Evolutionary conservation across 2,797 vertebrate species (phyloP).

Genomic region (Eleutherodactylus coqui): DNA sequence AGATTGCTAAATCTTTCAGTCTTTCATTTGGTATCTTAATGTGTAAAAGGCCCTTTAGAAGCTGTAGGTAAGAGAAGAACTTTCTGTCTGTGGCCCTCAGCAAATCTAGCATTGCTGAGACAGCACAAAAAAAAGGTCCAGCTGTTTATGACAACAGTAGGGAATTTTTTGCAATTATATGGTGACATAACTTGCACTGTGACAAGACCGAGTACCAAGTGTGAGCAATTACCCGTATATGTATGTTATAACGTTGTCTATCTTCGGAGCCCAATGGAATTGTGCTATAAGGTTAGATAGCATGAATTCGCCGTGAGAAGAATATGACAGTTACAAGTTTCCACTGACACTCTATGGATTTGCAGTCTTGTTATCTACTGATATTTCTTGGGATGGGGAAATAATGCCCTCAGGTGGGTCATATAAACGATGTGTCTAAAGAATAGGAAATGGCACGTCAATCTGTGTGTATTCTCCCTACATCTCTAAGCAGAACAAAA

Average conservation of each 20-base stretch:
- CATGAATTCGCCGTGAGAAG: neutral
- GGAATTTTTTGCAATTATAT: neutral
- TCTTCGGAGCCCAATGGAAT: neutral
- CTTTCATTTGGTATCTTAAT: too few species aligned
- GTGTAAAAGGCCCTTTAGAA: too few species aligned
- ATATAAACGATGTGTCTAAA: slow-evolving; percentile 42
- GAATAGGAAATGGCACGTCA: slow-evolving; percentile 47
- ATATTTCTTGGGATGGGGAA: slow-evolving; percentile 40
- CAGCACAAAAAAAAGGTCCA: too few species aligned
- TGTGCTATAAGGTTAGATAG: neutral
- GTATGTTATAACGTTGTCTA: neutral
- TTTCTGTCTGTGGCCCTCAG: too few species aligned
- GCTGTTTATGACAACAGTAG: neutral
- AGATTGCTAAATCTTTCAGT: too few species aligned
- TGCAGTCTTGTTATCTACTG: slow-evolving; percentile 34
- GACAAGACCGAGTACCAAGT: neutral
- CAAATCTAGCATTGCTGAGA: too few species aligned
- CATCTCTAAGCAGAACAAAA: slow-evolving; percentile 31
- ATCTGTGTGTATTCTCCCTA: slow-evolving; percentile 30
- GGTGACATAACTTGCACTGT: neutral
- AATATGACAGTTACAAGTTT: slow-evolving; percentile 28
- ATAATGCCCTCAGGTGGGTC: slow-evolving; percentile 47
- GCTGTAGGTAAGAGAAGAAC: too few species aligned
- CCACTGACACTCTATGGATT: slow-evolving; percentile 27
- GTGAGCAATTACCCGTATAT: neutral